phyloP scores from a whole-genome alignment of 2,888 invertebrate genomes.

The Myopa testacea region DNA sequence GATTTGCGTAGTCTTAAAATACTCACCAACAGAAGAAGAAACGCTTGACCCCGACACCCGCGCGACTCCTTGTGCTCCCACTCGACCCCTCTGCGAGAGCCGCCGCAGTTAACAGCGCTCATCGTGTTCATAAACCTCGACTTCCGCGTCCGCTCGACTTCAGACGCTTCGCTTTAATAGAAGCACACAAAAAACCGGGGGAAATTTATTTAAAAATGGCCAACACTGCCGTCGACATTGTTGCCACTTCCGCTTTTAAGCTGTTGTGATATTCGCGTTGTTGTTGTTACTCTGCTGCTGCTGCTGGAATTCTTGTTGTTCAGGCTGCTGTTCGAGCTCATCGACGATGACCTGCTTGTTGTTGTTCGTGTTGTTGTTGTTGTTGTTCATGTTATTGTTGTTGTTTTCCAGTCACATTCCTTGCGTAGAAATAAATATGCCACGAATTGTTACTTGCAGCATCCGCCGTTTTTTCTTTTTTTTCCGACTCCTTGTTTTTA shows the following conservation, averaged over 20 bases:
- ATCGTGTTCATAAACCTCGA: slow-evolving; percentile 26
- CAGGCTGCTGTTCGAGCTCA: neutral
- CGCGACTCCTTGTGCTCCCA: neutral
- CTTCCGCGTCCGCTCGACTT: neutral
- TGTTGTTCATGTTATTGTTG: neutral
- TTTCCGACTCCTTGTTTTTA: neutral
- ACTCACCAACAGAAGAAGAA: neutral
- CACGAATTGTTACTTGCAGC: slow-evolving; percentile 25
- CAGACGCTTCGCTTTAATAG: slow-evolving; percentile 7
- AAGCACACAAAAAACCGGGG: slow-evolving; percentile 2
- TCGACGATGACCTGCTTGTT: neutral
- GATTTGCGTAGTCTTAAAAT: neutral
- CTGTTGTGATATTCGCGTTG: neutral
- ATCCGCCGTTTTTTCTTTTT: neutral
- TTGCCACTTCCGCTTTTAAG: neutral
- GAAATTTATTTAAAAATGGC: slow-evolving; percentile 27
- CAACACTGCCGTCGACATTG: slow-evolving; percentile 11
- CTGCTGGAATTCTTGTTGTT: too few relatives aligned
- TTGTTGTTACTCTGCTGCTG: neutral
- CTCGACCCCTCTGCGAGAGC: neutral
- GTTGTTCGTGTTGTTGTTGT: neutral
- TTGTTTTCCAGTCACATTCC: neutral
- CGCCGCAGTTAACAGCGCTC: neutral
- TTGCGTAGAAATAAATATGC: slow-evolving; percentile 19
- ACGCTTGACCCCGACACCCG: neutral